phyloP scores from a whole-genome alignment of 2,888 invertebrate genomes.

The Cephus rjabovi region DNA sequence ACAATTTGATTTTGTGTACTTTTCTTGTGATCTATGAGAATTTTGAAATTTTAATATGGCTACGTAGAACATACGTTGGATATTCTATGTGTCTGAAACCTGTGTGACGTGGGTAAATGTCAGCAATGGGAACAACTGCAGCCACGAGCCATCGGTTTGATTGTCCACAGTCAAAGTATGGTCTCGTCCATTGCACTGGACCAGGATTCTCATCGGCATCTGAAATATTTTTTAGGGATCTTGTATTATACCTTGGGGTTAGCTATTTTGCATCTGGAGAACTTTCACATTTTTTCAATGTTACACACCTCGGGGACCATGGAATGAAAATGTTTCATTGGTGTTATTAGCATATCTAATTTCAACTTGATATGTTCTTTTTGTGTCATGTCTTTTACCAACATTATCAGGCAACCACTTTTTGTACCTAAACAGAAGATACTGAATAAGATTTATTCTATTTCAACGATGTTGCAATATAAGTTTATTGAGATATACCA shows the following conservation, averaged over 20 bases:
- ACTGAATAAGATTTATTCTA: not conserved
- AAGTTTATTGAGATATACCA: slow-evolving; percentile 70
- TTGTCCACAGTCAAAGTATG: slow-evolving; percentile 96
- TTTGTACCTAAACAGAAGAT: slow-evolving; percentile 72
- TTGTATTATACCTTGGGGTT: not conserved
- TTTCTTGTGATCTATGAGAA: not conserved
- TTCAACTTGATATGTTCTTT: slow-evolving; percentile 93
- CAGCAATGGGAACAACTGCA: slow-evolving; percentile 94
- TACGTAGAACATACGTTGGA: slow-evolving; percentile 78
- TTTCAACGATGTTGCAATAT: not conserved
- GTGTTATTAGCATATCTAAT: slow-evolving; percentile 94
- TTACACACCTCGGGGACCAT: slow-evolving; percentile 81
- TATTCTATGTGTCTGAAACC: slow-evolving; percentile 93
- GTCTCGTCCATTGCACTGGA: slow-evolving; percentile 93
- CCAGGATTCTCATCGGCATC: slow-evolving; percentile 90
- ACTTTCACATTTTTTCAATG: not conserved
- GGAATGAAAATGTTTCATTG: slow-evolving; percentile 96
- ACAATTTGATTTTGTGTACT: not conserved
- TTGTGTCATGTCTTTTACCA: slow-evolving; percentile 85
- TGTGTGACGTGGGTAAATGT: slow-evolving; percentile 94
- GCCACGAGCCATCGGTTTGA: slow-evolving; percentile 96
- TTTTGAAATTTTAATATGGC: not conserved
- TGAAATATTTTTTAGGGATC: slow-evolving; percentile 31
- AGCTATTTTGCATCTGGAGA: not conserved
- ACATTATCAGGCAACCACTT: slow-evolving; percentile 92